phyloP scores from a whole-genome alignment of 2,888 invertebrate genomes.

The Caenorhabditis parvicauda region DNA sequence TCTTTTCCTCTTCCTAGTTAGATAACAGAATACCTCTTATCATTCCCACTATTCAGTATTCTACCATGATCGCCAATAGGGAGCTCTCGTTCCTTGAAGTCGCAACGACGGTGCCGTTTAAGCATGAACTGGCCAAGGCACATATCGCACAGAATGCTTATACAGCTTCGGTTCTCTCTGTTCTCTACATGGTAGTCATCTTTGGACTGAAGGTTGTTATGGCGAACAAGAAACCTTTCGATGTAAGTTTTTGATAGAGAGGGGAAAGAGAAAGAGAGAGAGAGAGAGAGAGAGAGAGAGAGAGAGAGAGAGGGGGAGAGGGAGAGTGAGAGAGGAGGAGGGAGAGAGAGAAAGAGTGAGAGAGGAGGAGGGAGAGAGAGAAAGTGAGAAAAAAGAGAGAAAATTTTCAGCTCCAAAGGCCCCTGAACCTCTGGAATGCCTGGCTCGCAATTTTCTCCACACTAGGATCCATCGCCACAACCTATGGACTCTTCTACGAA shows the following conservation, averaged over 20 bases:
- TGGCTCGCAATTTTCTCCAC: slow-evolving; percentile 56
- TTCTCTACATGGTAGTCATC: slow-evolving; percentile 55
- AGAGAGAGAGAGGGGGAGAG: too few relatives aligned
- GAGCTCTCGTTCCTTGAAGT: slow-evolving; percentile 34
- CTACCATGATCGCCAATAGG: too few relatives aligned
- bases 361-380: too few relatives aligned
- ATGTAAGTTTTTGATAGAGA: slow-evolving; percentile 31
- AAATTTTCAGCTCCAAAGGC: slow-evolving; percentile 36
- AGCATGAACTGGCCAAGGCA: slow-evolving; percentile 34
- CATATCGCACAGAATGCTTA: slow-evolving; percentile 34
- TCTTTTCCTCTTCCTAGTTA: too few relatives aligned
- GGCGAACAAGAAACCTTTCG: slow-evolving; percentile 50
- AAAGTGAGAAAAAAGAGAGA: too few relatives aligned
- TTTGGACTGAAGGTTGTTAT: slow-evolving; percentile 54
- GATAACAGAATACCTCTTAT: too few relatives aligned
- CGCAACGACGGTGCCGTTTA: slow-evolving; percentile 34
- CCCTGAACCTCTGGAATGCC: slow-evolving; percentile 55
- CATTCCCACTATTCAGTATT: too few relatives aligned
- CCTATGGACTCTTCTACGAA: slow-evolving; percentile 33
- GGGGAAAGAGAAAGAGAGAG: too few relatives aligned
- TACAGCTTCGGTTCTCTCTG: slow-evolving; percentile 45
- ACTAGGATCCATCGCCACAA: slow-evolving; percentile 45
- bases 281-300: too few relatives aligned
- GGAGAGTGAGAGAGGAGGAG: too few relatives aligned
- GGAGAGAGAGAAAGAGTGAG: too few relatives aligned